Conservation (phyloP, 2,888 invertebrate species). For the Euplagia quadripunctaria region DNA sequence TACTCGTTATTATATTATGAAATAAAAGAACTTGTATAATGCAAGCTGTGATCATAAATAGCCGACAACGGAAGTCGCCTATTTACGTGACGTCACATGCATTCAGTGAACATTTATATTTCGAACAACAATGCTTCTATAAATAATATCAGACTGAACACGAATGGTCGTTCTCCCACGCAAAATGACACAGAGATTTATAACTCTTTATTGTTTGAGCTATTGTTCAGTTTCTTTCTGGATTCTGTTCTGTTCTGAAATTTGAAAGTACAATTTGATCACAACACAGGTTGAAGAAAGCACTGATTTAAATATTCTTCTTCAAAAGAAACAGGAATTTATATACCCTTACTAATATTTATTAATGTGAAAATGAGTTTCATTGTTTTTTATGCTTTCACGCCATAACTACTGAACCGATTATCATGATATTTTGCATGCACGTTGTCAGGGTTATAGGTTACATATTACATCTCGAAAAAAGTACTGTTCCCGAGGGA, state of each 20-base stretch:
- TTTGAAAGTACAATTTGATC: background rate
- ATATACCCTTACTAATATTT: background rate
- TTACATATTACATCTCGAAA: too few species aligned
- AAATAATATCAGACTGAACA: background rate
- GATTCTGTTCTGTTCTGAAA: background rate
- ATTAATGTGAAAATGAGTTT: background rate
- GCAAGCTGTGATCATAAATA: background rate
- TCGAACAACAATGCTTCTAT: background rate
- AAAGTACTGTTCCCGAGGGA: too few species aligned
- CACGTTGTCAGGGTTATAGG: too few species aligned
- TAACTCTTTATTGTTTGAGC: background rate
- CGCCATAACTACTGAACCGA: too few species aligned
- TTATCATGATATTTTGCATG: too few species aligned
- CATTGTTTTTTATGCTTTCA: background rate
- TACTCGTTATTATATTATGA: too few species aligned
- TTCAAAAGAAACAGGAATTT: too few species aligned
- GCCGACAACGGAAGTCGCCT: background rate
- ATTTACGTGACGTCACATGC: background rate
- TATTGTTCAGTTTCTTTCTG: background rate
- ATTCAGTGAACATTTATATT: constrained; percentile 7
- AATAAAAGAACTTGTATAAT: background rate
- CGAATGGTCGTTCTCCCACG: constrained; percentile 1
- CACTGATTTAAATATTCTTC: too few species aligned
- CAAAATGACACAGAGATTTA: background rate
- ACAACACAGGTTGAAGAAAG: background rate